Base-by-base conservation (phyloP, 2,888 invertebrate species). In the Panopea generosa region DNA sequence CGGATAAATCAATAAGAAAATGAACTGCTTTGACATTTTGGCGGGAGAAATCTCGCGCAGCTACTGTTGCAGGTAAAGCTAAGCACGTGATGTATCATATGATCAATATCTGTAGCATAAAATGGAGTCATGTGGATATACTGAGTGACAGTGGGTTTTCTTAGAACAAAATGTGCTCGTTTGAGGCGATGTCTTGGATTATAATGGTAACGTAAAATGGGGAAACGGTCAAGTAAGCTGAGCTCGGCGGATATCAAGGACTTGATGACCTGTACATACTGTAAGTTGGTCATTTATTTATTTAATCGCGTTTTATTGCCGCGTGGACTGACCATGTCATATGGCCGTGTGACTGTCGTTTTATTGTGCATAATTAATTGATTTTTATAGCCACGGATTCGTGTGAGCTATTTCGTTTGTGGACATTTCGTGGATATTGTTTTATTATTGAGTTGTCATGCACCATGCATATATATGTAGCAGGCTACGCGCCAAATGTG, bases 171-270 rank as follows among this genome's bases (percentile, higher is more conserved):
- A 33, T 33, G 33, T 33, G 33, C 33, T 4, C 11, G 33, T 11
- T 33, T 33, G 33, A 33, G 4, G 33, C 33, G 11, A 33, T 33
- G 33, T 33, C 33, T 33, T 4, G 4, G 33, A 33, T 7, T 7
- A 27, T 47, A 49, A 67, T 73, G 61, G 49, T 33, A 22, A 26
- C n/a, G 20, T 69, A 81, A 61, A n/a, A 88, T 88, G 88, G 88
- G 88, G 55, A 87, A 85, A 63, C 75, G 79, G 38, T 57, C 80
- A 16, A 85, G 86, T 69, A 87, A 87, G 74, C 57, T 88, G 33
- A 82, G 81, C 45, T 67, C 84, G 1, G 56, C 72, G 1, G 86
- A 87, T 50, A 67, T 88, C 24, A 83, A 83, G 50, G 86, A 88
- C 50, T 80, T 88, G 53, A 69, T 83, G 61, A 68, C 62, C 0